Conservation (phyloP, 2,888 invertebrate species). For the Clostera curtula region DNA sequence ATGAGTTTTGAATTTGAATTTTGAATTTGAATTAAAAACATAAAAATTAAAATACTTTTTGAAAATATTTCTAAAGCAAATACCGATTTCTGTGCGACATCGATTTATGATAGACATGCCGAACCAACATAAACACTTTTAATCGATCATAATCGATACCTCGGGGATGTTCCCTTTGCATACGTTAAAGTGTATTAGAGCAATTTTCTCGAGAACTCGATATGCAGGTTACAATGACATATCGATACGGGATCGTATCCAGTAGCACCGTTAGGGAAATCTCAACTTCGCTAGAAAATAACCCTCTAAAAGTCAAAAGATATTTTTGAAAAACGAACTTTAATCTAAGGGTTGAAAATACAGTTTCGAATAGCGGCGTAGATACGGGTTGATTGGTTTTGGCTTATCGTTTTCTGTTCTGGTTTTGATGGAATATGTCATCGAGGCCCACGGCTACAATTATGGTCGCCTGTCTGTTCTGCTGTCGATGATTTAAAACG, state of each 20-base stretch:
- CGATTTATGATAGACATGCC: constrained; percentile 9
- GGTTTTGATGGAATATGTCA: constrained; percentile 66
- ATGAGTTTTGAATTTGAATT: too few species aligned
- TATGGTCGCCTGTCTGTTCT: constrained; percentile 41
- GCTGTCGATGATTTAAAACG: constrained; percentile 50
- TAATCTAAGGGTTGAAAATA: too few species aligned
- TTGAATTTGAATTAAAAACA: too few species aligned
- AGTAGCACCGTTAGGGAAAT: constrained; percentile 32
- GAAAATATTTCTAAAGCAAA: too few species aligned
- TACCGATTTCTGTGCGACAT: constrained; percentile 25
- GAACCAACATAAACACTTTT: constrained; percentile 35
- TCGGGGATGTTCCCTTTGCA: constrained; percentile 59
- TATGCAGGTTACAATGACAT: constrained; percentile 59
- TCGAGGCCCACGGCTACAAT: constrained; percentile 55
- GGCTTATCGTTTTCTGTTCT: too few species aligned
- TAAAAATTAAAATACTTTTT: too few species aligned
- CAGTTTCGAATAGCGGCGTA: too few species aligned
- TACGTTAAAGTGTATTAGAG: constrained; percentile 55
- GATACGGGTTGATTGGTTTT: too few species aligned
- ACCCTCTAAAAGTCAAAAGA: too few species aligned
- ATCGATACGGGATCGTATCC: constrained; percentile 38
- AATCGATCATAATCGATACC: constrained; percentile 56
- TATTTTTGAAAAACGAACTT: too few species aligned
- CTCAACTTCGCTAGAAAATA: too few species aligned
- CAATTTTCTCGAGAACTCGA: constrained; percentile 60